Evolutionary conservation across 2,888 invertebrate species (phyloP).

Genomic region (Agonum fuliginosum): DNA sequence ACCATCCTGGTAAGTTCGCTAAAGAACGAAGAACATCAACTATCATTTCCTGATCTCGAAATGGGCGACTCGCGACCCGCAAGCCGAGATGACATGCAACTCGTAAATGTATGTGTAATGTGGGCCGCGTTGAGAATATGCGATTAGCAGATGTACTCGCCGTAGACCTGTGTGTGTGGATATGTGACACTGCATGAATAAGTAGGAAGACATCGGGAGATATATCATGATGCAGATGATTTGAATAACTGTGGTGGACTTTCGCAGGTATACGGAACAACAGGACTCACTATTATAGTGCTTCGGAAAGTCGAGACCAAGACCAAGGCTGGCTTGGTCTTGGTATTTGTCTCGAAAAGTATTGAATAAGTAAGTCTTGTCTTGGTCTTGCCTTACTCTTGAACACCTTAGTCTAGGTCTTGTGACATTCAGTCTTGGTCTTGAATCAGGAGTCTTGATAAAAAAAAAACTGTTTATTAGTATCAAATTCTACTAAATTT

Average conservation of each 20-base stretch:
- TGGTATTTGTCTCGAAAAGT: too few species aligned
- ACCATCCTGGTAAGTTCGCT: background rate
- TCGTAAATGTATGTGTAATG: slow-evolving; percentile 8
- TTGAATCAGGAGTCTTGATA: too few species aligned
- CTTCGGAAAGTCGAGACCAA: too few species aligned
- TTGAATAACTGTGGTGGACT: background rate
- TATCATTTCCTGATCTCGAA: slow-evolving; percentile 36
- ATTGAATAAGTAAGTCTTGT: too few species aligned
- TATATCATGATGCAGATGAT: slow-evolving; percentile 27
- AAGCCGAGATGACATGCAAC: slow-evolving; percentile 12
- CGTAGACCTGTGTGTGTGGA: background rate
- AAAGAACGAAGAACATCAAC: slow-evolving; percentile 16
- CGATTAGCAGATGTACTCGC: slow-evolving; percentile 15
- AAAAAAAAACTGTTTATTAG: too few species aligned
- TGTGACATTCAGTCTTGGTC: too few species aligned
- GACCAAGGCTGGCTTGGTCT: too few species aligned
- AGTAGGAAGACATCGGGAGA: slow-evolving; percentile 35
- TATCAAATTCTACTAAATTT: too few species aligned
- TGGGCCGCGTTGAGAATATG: slow-evolving; percentile 27
- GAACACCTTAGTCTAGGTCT: too few species aligned
- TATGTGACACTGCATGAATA: slow-evolving; percentile 19
- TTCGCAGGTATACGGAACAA: background rate
- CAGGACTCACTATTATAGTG: too few species aligned
- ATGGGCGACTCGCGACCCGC: slow-evolving; percentile 17
- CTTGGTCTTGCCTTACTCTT: too few species aligned